Conservation (phyloP, 2,888 invertebrate genomes). For the Rhabditoides inermis region DNA sequence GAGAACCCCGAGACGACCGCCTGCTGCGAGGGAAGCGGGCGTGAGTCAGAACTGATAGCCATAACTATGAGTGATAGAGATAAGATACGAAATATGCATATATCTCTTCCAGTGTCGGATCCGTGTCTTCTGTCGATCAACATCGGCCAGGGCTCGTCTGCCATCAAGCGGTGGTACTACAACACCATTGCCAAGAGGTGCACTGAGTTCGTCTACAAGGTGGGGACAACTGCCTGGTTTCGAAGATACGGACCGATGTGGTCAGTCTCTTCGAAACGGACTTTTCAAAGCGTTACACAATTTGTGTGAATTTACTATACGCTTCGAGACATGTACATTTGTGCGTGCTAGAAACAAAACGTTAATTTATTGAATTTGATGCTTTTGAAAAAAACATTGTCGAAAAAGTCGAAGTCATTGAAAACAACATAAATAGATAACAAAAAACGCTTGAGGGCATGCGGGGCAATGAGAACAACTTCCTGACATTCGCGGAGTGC, state of each 20-base stretch:
- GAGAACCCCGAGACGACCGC: constrained; percentile 39
- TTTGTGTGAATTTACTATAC: too few species aligned
- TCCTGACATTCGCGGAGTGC: constrained; percentile 37
- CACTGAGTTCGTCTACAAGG: constrained; percentile 45
- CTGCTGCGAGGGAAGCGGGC: constrained; percentile 48
- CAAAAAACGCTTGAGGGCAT: constrained; percentile 11
- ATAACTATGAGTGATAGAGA: not conserved
- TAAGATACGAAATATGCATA: not conserved
- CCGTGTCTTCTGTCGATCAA: constrained; percentile 43
- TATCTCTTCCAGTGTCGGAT: constrained; percentile 36
- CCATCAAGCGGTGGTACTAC: constrained; percentile 42
- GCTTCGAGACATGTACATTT: too few species aligned
- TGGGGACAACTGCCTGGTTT: constrained; percentile 1
- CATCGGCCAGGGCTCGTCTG: constrained; percentile 39
- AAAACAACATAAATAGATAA: not conserved
- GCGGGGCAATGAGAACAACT: constrained; percentile 50
- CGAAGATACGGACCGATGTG: too few species aligned
- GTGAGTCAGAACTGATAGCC: constrained; percentile 19
- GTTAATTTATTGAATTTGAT: too few species aligned
- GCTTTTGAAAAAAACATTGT: too few species aligned
- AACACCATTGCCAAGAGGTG: constrained; percentile 44
- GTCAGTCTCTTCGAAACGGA: too few species aligned
- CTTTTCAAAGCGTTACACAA: too few species aligned
- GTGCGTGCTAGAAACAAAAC: too few species aligned
- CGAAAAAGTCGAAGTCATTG: too few species aligned